Evolutionary conservation across 2,797 vertebrate genomes (phyloP).

Genomic region (Lepidocolaptes lacrymiger): DNA sequence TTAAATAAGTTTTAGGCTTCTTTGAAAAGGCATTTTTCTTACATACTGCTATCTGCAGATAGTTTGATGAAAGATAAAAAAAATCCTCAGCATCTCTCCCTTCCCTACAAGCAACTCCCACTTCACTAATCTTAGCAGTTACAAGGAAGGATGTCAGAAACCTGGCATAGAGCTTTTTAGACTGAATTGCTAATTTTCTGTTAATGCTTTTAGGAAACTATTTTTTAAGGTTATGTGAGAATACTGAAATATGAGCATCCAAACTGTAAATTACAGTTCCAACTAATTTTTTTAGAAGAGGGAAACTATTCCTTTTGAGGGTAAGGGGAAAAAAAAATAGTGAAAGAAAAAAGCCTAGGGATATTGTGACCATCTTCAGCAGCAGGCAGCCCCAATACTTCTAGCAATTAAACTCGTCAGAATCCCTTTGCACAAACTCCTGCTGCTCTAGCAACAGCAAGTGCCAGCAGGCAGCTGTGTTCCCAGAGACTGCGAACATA

Average conservation of each 20-base stretch:
- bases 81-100: neutral
- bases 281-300: neutral
- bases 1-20: constrained; percentile 70
- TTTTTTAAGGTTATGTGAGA: neutral
- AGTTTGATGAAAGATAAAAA: constrained; percentile 22
- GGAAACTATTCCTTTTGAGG: neutral
- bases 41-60: constrained; percentile 45
- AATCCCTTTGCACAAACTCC: neutral
- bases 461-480: constrained; percentile 21
- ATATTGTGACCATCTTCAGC: neutral
- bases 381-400: constrained; percentile 26
- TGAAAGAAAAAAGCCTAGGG: neutral
- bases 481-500: neutral
- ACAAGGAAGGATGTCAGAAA: neutral
- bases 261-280: neutral
- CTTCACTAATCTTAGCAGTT: neutral
- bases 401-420: constrained; percentile 33
- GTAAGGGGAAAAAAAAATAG: neutral
- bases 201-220: neutral
- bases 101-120: neutral
- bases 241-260: neutral
- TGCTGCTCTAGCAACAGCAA: constrained; percentile 17
- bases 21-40: constrained; percentile 62
- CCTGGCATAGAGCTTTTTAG: neutral
- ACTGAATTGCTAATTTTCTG: neutral